Base-by-base conservation (phyloP, 2,888 invertebrate species). In the Callinectes sapidus region DNA sequence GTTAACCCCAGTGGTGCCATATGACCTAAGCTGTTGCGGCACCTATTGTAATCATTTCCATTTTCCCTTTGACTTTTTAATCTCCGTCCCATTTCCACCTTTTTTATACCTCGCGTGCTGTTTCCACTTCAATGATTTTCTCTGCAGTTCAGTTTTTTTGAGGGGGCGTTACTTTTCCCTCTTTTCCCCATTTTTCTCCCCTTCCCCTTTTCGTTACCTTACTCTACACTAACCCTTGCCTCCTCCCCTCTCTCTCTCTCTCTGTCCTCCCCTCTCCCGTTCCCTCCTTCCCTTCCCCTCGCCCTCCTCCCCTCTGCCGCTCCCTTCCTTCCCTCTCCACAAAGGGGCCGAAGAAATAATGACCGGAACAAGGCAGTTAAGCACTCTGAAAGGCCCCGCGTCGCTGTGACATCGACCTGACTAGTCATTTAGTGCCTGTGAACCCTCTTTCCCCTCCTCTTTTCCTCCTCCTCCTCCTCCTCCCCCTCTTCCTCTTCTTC, bases 291-390 rank as follows among this genome's bases (percentile, higher is more conserved):
- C 61, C 32, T 16, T 55, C 55, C 89, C 35, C 39, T 23, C n/a
- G 1, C 23, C 2, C 89, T 39, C 42, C 71, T 18, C 39, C 71
- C 66, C 66, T 66, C 89, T 35, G 32, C 55, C 35, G 0, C 35
- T 14, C 66, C 39, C 14, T 39, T 61, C 35, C 14, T n/a, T 14
- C 89, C 55, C 32, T 61, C 55, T 18, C 55, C 48, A 48, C 48
- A 32, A 81, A 81, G 35, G 81, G 35, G 32, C 35, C 28, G 81
- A 81, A 81, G 35, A 81, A 32, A 81, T 81, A 81, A 81, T 81
- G 81, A 81, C 81, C 81, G 81, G 81, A 81, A 81, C 81, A 81
- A 81, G 35, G 81, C 81, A 81, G 32, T 81, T 81, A 81, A 81
- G 35, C 81, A 81, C 35, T 5, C 81, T 35, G 32, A 81, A 81